A percentile compares a stretch with the other conserved stretches of the same genome.
Conservation (phyloP, 2,888 invertebrate genomes). For the Epinotia bilunana region DNA sequence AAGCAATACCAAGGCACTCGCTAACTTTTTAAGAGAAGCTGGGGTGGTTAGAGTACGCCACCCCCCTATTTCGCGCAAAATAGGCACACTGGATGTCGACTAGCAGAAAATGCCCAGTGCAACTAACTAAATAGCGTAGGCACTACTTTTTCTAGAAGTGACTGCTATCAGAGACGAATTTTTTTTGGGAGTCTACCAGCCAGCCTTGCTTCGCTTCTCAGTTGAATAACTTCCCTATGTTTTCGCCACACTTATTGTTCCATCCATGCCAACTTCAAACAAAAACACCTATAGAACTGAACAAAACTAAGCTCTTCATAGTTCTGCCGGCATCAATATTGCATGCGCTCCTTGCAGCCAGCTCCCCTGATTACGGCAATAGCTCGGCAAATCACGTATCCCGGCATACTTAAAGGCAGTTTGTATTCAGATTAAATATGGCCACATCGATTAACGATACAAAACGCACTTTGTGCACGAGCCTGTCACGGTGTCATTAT, state of each 20-base stretch:
- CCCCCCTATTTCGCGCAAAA: too few species aligned
- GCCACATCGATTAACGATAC: slow-evolving; percentile 71
- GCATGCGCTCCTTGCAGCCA: slow-evolving; percentile 29
- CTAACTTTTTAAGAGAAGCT: too few species aligned
- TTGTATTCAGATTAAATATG: slow-evolving; percentile 64
- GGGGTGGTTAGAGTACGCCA: too few species aligned
- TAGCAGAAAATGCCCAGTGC: too few species aligned
- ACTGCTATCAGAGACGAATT: too few species aligned
- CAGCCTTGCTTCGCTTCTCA: background rate
- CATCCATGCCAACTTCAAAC: background rate
- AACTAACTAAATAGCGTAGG: too few species aligned
- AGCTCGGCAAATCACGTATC: slow-evolving; percentile 50
- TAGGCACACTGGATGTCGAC: too few species aligned
- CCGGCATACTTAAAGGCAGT: slow-evolving; percentile 60
- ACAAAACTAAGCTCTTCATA: background rate
- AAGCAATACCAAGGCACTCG: too few species aligned
- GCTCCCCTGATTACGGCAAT: slow-evolving; percentile 39
- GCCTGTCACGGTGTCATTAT: slow-evolving; percentile 74
- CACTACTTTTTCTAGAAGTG: background rate
- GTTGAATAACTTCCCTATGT: background rate
- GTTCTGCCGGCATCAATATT: slow-evolving; percentile 2
- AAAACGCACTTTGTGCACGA: slow-evolving; percentile 68
- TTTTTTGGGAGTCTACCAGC: background rate
- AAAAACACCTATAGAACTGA: background rate
- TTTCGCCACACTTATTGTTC: background rate